Evolutionary conservation across 2,113 vertebrate species (phyloP), one percentile per base, ranked within the genome.

Genomic region (Myodes glareolus): DNA sequence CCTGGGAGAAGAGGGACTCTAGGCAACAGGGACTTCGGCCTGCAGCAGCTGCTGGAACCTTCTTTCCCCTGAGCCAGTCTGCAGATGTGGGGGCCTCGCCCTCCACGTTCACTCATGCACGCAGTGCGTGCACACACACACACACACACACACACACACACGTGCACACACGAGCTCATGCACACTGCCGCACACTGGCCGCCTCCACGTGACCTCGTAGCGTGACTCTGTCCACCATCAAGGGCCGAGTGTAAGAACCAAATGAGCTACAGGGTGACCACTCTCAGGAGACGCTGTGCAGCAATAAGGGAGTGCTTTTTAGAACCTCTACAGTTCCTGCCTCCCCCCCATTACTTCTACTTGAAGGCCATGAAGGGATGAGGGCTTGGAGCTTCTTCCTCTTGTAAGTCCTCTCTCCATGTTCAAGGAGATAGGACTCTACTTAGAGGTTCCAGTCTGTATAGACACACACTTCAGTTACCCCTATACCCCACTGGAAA

Each of bases 1-100:
- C 97, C 97, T 91, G 61, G 91, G 88, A 95, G 94, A 73, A 96
- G 91, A 95, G 86, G 96, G 96, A 94, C 93, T 97, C 96, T 80
- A 91, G 94, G 97, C 95, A 95, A 93, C 93, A 93, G 92, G 96
- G 97, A 97, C 95, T 96, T 94, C 23, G 92, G 91, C 72, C 94
- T 84, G 73, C 39, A 94, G 76, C 89, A 93, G 92, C 85, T 94
- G 85, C 81, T 58, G 50, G 90, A 94, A 96, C 93, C 95, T 97
- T 72, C 55, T 90, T 80, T 93, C 58, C 70, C 82, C 16, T 1
- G 90, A 94, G 80, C 82, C 87, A 76, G 58, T 61, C 91, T 95
- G 63, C 68, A 97, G 82, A 88, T 21, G 29, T 80, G 93, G 87
- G 39, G 31, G 42, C 42, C 80, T 82, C 65, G 67, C 31, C 19